A percentile compares a stretch with the other conserved stretches of the same genome.
phyloP scores from a whole-genome alignment of 2,797 vertebrate species.

The Aphelocoma californica region DNA sequence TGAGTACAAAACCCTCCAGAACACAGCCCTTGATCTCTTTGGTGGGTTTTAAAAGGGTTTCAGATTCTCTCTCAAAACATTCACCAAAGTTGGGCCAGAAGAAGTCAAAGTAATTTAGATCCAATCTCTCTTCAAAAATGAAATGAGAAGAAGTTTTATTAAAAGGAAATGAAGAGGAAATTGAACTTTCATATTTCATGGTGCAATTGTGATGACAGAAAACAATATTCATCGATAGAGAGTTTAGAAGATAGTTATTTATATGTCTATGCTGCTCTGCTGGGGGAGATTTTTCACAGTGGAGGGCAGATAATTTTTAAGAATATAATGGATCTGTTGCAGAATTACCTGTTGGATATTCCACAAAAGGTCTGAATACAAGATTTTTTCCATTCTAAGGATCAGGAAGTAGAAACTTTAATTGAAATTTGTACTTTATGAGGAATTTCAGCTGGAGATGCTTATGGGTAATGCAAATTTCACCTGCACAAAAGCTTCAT shows the following conservation, averaged over 20 bases:
- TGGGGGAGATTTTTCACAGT: slow-evolving; percentile 25
- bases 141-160: slow-evolving; percentile 80
- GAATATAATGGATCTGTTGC: background rate
- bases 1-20: background rate
- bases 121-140: slow-evolving; percentile 78
- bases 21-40: background rate
- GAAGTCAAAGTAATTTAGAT: slow-evolving; percentile 81
- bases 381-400: background rate
- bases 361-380: background rate
- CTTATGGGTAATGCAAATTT: background rate
- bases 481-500: background rate
- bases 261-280: slow-evolving; percentile 31
- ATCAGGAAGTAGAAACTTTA: slow-evolving; percentile 10
- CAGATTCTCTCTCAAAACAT: slow-evolving; percentile 37
- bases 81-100: slow-evolving; percentile 71
- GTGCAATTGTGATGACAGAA: slow-evolving; percentile 77
- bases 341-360: background rate
- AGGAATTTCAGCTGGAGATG: background rate
- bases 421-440: background rate
- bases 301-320: slow-evolving; percentile 4
- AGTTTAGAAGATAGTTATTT: slow-evolving; percentile 72
- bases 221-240: slow-evolving; percentile 72
- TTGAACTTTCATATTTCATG: slow-evolving; percentile 81
- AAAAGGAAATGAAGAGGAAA: slow-evolving; percentile 83
- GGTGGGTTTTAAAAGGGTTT: slow-evolving; percentile 36